Evolutionary conservation across 2,113 vertebrate genomes (phyloP).

Genomic region (Sylvietta virens): DNA sequence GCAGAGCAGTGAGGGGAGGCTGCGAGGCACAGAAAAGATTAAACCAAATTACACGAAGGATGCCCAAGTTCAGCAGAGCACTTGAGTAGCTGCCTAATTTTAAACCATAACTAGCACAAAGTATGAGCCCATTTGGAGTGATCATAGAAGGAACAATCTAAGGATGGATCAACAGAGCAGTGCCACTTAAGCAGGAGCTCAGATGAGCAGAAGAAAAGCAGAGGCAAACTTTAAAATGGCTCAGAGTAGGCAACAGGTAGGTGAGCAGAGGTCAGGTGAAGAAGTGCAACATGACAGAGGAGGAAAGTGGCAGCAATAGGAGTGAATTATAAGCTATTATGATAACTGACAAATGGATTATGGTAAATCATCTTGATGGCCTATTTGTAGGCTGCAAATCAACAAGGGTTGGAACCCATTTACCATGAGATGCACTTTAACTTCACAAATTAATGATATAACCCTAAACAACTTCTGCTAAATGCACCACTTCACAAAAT

Average conservation of each 20-base stretch:
- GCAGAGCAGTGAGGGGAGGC: background rate
- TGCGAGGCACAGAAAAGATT: background rate
- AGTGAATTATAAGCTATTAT: constrained; percentile 48
- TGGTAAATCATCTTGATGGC: background rate
- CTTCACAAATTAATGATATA: constrained; percentile 46
- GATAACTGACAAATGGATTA: constrained; percentile 22
- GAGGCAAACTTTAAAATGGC: constrained; percentile 33
- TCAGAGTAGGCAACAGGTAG: background rate
- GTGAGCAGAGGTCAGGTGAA: constrained; percentile 16
- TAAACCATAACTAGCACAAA: background rate
- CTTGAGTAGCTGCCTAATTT: constrained; percentile 7
- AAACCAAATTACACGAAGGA: background rate
- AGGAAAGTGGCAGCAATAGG: background rate
- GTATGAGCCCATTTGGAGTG: background rate
- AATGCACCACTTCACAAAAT: constrained; percentile 60
- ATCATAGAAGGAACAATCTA: background rate
- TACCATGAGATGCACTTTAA: background rate
- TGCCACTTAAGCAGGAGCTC: background rate
- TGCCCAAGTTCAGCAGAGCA: constrained; percentile 15
- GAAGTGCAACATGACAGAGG: background rate
- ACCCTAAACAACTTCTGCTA: constrained; percentile 55
- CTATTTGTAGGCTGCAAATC: constrained; percentile 35
- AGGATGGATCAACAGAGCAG: background rate
- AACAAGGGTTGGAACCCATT: constrained; percentile 4
- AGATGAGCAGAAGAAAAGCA: background rate